Percentiles rank a stretch among this genome's conserved stretches.
phyloP scores from a whole-genome alignment of 2,888 invertebrate genomes.

The Acrocera orbiculus region DNA sequence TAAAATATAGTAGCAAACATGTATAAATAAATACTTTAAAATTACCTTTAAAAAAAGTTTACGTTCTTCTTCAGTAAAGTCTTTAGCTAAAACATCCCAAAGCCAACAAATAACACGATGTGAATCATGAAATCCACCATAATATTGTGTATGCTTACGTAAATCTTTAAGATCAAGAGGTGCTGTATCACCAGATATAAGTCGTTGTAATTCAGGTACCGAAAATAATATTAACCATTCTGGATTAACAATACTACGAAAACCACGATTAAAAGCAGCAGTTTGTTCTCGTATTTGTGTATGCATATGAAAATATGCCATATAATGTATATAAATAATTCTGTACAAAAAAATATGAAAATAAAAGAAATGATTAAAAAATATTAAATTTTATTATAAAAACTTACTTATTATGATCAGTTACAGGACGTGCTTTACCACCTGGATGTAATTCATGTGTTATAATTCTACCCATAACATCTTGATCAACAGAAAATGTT shows the following conservation, averaged over 20 bases:
- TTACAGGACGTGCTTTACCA: conserved; percentile 81
- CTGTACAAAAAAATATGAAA: too few relatives aligned
- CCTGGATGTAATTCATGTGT: conserved; percentile 93
- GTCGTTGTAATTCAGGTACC: conserved; percentile 83
- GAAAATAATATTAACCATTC: conserved; percentile 93
- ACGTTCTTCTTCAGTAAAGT: conserved; percentile 82
- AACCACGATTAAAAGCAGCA: conserved; percentile 88
- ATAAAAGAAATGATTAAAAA: background rate
- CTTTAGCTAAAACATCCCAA: conserved; percentile 93
- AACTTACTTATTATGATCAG: conserved; percentile 84
- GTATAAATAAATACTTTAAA: too few relatives aligned
- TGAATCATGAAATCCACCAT: conserved; percentile 97
- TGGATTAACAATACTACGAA: conserved; percentile 83
- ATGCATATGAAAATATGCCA: conserved; percentile 98
- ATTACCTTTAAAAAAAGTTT: conserved; percentile 81
- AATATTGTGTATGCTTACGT: conserved; percentile 89
- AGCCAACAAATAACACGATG: conserved; percentile 96
- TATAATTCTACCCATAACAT: conserved; percentile 79
- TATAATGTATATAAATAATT: conserved; percentile 93
- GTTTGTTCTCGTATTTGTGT: conserved; percentile 96
- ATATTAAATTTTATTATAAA: background rate
- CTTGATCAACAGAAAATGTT: conserved; percentile 93
- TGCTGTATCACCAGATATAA: conserved; percentile 91
- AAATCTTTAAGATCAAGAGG: conserved; percentile 79
- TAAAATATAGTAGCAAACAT: conserved; percentile 3